Evolutionary conservation across 2,113 vertebrate genomes (phyloP), one percentile per base, ranked within the genome.

Genomic region (Centropus bengalensis): DNA sequence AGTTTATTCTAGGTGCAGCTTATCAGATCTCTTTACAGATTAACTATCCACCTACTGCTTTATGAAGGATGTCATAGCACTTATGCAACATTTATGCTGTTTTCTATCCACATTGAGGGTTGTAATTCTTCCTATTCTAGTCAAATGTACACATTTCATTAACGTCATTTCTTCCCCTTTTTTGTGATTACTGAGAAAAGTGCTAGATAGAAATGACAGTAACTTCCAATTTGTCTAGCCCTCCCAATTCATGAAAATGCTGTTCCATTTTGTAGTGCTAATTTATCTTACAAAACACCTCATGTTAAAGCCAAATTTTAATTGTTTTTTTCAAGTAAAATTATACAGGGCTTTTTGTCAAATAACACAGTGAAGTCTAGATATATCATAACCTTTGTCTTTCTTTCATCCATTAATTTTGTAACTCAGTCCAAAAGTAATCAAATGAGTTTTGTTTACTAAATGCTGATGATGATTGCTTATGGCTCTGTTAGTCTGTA

Each of bases 371-470:
- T 96, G 91, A 95, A 96, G 76, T 95, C 91, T 86, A 95, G 93
- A 93, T 93, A 70, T 89, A 95, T 96, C 90, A 95, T 51, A 97
- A 63, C 82, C 78, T 70, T 40, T 59, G 60, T 63, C 70, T 82
- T 85, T 68, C 51, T 94, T 95, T 96, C 89, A 97, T 89, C 87
- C 87, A 82, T 27, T 89, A 75, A 88, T 96, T 96, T 76, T 94
- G 62, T 70, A 95, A 95, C 89, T 92, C 89, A 88, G 70, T 88
- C 93, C 70, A 96, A 96, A 78, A 94, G 82, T 71, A 96, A 96
- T 97, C 96, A 97, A 86, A 83, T 82, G 69, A 92, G 95, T 90
- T 95, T 89, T 94, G 93, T 94, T 97, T 95, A 97, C 68, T 83
- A 80, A 97, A 92, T 83, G 36, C 40, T 3, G 38, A 3, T 77